Percentiles rank a stretch among this genome's conserved stretches.
phyloP scores from a whole-genome alignment of 2,888 invertebrate species.

The Griposia aprilina region DNA sequence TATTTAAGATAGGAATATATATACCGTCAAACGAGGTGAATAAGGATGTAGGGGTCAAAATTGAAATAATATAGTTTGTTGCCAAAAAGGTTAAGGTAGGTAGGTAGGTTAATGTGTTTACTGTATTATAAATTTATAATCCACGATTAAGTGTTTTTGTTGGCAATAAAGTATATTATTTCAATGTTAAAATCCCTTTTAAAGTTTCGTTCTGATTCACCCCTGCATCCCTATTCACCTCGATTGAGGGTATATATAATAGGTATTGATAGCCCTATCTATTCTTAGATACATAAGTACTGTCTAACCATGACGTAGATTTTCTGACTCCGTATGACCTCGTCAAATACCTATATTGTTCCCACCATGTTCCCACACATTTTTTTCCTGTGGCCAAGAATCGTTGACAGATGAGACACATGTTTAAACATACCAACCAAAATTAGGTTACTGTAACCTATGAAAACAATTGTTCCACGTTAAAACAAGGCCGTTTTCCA shows the following conservation, averaged over 20 bases:
- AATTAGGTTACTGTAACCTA: background rate
- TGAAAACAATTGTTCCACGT: background rate
- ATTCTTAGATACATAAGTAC: background rate
- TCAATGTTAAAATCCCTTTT: too few relatives aligned
- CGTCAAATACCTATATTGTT: background rate
- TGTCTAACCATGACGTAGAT: conserved; percentile 24
- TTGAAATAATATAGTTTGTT: too few relatives aligned
- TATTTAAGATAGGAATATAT: background rate
- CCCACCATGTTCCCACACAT: conserved; percentile 17
- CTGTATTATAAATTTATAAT: too few relatives aligned
- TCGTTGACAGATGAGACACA: conserved; percentile 23
- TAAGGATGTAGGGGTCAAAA: too few relatives aligned
- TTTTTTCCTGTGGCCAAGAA: background rate
- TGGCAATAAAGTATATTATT: too few relatives aligned
- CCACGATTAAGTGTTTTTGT: too few relatives aligned
- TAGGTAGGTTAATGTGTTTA: too few relatives aligned
- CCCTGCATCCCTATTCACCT: too few relatives aligned
- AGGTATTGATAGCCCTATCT: background rate
- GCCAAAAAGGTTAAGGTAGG: too few relatives aligned
- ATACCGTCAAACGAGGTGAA: background rate
- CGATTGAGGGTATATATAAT: too few relatives aligned
- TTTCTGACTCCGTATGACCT: conserved; percentile 12
- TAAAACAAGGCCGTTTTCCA: background rate
- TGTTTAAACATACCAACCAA: background rate
- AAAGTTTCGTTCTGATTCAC: too few relatives aligned